Conservation (phyloP, 1,140 invertebrate species). For the Helicorthomorpha holstii region DNA sequence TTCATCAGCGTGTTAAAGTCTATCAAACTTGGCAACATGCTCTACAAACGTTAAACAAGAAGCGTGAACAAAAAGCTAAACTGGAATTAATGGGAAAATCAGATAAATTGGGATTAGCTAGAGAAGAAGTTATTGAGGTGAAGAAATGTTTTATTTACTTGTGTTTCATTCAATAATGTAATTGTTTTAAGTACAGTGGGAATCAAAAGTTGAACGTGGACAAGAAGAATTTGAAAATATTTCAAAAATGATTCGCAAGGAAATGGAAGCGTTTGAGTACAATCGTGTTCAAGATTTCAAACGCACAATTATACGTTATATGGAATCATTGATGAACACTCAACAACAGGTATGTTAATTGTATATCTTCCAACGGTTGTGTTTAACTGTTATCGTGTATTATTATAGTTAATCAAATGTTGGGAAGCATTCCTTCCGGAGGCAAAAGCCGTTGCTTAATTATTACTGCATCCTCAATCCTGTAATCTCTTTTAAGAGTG, state of each 20-base stretch:
- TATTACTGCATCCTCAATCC: too few species aligned
- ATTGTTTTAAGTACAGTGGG: slow-evolving; percentile 46
- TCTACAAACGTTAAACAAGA: slow-evolving; percentile 82
- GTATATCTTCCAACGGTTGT: slow-evolving; percentile 1
- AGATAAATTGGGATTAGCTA: slow-evolving; percentile 76
- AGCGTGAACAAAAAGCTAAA: slow-evolving; percentile 83
- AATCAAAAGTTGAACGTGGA: slow-evolving; percentile 84
- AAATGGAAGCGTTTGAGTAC: slow-evolving; percentile 83
- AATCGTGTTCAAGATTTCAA: slow-evolving; percentile 81
- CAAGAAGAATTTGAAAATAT: slow-evolving; percentile 95
- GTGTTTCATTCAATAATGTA: slow-evolving; percentile 1
- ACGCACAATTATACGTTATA: slow-evolving; percentile 67
- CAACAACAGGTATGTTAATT: slow-evolving; percentile 61
- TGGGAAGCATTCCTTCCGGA: slow-evolving; percentile 90
- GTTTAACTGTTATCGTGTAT: slow-evolving; percentile 14
- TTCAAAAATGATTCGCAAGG: slow-evolving; percentile 87
- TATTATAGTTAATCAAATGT: slow-evolving; percentile 67
- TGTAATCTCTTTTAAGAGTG: too few species aligned
- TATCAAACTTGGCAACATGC: slow-evolving; percentile 97
- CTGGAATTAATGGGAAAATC: slow-evolving; percentile 68
- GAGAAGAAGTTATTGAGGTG: slow-evolving; percentile 81
- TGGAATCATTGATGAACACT: slow-evolving; percentile 85
- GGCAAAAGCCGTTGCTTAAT: slow-evolving; percentile 64
- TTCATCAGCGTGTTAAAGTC: slow-evolving; percentile 91
- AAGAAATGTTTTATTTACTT: slow-evolving; percentile 7